phyloP scores from a whole-genome alignment of 37 sponge, comb jelly and placozoan species.

The Halichondria panicea region DNA sequence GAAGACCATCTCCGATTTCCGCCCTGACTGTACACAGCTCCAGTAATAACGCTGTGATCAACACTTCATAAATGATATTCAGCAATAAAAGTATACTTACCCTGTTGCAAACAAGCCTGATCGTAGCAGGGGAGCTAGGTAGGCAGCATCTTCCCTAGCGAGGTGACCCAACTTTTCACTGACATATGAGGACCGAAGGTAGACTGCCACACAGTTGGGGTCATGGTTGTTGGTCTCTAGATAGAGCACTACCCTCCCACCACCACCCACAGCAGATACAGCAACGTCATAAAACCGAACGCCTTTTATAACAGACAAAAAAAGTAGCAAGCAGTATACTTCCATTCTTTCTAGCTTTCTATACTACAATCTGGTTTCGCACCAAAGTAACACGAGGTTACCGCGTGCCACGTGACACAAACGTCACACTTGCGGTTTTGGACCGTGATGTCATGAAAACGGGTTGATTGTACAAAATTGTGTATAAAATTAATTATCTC shows the following conservation, averaged over 20 bases:
- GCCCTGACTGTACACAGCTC: background rate
- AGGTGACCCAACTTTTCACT: background rate
- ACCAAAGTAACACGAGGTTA: too few species aligned
- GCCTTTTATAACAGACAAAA: background rate
- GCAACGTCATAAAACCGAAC: background rate
- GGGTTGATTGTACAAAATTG: too few species aligned
- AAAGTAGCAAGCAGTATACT: background rate
- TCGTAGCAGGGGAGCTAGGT: background rate
- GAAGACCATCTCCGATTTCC: background rate
- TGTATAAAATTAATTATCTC: too few species aligned
- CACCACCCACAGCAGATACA: background rate
- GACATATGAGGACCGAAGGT: background rate
- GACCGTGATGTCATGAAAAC: too few species aligned
- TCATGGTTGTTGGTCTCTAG: background rate
- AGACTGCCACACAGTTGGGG: slow-evolving; percentile 5
- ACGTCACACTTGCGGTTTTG: too few species aligned
- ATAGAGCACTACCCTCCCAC: background rate
- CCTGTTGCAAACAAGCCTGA: background rate
- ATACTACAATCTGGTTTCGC: too few species aligned
- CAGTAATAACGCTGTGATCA: background rate
- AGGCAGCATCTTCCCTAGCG: background rate
- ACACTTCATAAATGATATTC: background rate
- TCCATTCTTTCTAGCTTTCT: too few species aligned
- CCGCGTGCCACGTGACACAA: too few species aligned
- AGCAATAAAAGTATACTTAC: background rate